Percentiles rank a stretch among this genome's conserved stretches.
These are phyloP conservation scores for Oryzias dopingdopingensis DNA, from an alignment of 2,797 vertebrate genomes.

Conservation along the genomic window DNA sequence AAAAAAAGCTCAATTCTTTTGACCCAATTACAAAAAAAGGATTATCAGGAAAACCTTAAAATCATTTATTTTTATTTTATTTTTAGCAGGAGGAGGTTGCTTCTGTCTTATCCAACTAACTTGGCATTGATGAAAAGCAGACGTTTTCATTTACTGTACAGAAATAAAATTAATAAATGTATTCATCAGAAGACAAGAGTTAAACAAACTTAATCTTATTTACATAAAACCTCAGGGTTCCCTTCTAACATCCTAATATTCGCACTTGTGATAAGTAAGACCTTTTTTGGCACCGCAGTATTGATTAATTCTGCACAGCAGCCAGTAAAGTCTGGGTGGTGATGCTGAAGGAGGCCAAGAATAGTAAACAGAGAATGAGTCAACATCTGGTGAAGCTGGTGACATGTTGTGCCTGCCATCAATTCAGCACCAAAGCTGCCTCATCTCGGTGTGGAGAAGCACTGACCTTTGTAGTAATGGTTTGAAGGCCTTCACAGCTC, in stretches of 20 bases:
- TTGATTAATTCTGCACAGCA: conserved; percentile 33
- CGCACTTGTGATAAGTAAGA: neutral
- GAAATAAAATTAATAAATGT: too few species aligned
- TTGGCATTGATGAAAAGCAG: too few species aligned
- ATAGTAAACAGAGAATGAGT: conserved; percentile 48
- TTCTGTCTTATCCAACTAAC: too few species aligned
- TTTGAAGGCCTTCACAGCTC: conserved; percentile 23
- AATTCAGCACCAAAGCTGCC: conserved; percentile 43
- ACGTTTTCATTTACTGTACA: too few species aligned
- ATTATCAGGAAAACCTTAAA: too few species aligned
- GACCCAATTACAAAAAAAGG: too few species aligned
- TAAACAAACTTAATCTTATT: too few species aligned
- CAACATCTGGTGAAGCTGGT: conserved; percentile 52
- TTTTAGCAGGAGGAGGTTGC: too few species aligned
- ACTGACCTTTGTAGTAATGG: conserved; percentile 67
- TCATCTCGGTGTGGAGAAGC: conserved; percentile 30
- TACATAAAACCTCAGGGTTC: too few species aligned
- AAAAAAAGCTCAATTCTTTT: too few species aligned
- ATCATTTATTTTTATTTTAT: too few species aligned
- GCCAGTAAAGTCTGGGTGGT: conserved; percentile 28
- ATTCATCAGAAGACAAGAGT: too few species aligned
- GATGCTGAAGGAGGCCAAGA: conserved; percentile 18
- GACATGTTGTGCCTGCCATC: conserved; percentile 50
- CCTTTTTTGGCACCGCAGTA: conserved; percentile 1
- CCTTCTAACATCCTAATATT: conserved; percentile 4